A percentile compares a stretch with the other conserved stretches of the same genome.
Conservation (phyloP, 53 echinoderm and acorn worm species). For the Crossaster papposus region DNA sequence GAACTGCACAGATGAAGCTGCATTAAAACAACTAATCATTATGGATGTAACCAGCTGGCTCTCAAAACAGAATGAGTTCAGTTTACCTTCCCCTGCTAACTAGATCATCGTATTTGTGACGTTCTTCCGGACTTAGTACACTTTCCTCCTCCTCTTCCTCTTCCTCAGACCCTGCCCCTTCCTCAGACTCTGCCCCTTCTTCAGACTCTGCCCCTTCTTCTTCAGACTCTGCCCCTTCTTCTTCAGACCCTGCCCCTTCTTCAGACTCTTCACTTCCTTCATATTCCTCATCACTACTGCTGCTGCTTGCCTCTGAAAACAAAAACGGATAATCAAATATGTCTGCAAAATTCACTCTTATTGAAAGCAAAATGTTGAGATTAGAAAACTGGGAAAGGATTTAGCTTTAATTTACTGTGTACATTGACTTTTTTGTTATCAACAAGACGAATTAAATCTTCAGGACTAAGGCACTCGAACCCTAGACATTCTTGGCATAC, state of each 20-base stretch:
- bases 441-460: too few relatives aligned
- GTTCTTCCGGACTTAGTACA: conserved; percentile 32
- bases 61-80: not conserved
- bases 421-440: too few relatives aligned
- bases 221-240: conserved; percentile 6
- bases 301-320: conserved; percentile 2
- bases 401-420: too few relatives aligned
- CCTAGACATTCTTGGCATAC: too few relatives aligned
- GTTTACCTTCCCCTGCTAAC: conserved; percentile 59
- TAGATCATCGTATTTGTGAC: conserved; percentile 25
- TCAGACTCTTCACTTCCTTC: conserved; percentile 29
- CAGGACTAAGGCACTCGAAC: too few relatives aligned
- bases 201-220: conserved; percentile 20
- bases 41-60: not conserved
- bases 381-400: not conserved
- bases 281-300: conserved; percentile 19
- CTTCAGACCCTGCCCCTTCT: conserved; percentile 29
- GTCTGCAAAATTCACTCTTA: not conserved
- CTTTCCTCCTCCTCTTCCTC: conserved; percentile 28
- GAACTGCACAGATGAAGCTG: not conserved
- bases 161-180: conserved; percentile 28
- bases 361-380: not conserved
- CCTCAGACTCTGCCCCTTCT: conserved; percentile 16
- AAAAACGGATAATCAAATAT: not conserved
- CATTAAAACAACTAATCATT: not conserved